Percentiles rank a stretch among this genome's conserved stretches.
phyloP scores from a whole-genome alignment of 2,888 invertebrate species.

The Eupithecia vulgata region DNA sequence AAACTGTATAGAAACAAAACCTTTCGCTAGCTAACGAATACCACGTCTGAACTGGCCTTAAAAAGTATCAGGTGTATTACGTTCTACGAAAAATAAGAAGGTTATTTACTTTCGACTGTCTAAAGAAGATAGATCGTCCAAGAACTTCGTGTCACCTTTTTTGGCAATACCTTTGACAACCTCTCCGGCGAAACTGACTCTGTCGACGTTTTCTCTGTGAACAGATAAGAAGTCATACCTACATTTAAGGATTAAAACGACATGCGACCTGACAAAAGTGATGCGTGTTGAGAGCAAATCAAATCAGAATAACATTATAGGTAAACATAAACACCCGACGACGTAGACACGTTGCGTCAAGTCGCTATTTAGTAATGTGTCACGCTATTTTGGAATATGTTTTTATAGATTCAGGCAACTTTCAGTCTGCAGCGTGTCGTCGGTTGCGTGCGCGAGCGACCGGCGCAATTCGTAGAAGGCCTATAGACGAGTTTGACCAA shows the following conservation, averaged over 20 bases:
- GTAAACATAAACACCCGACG: no score
- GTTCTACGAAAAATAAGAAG: neutral
- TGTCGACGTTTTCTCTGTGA: constrained; percentile 60
- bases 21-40: neutral
- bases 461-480: no score
- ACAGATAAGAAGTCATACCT: no score
- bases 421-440: no score
- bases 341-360: no score
- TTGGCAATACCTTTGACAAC: constrained; percentile 60
- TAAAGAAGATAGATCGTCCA: constrained; percentile 45
- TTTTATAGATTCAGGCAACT: no score
- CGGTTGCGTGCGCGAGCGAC: no score
- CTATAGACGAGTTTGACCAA: no score
- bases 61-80: neutral
- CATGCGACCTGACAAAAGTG: neutral
- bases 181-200: constrained; percentile 69
- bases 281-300: neutral
- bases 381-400: no score
- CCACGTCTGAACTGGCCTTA: neutral
- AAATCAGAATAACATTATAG: neutral
- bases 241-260: neutral
- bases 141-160: constrained; percentile 44
- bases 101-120: constrained; percentile 50
- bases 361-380: no score
- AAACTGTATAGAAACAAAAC: no score